These are phyloP conservation scores for Tubulanus polymorphus DNA, from an alignment of 2,888 invertebrate species.

Conservation along the genomic window DNA sequence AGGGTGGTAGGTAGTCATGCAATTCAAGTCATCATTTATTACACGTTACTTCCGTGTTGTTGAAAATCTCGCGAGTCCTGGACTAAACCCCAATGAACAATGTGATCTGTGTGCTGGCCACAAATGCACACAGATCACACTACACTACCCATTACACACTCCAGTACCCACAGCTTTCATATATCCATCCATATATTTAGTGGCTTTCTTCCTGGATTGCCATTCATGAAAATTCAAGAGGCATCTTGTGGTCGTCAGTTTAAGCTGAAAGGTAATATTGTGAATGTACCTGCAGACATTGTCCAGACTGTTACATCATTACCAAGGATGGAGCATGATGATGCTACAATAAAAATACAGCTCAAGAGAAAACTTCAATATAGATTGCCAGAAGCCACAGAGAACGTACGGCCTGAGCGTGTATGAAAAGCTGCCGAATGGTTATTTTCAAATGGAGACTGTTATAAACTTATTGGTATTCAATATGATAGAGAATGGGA, in stretches of 20 bases:
- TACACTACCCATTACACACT: too few species aligned
- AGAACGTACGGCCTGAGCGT: conserved; percentile 19
- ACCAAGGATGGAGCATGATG: conserved; percentile 7
- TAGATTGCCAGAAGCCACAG: conserved; percentile 17
- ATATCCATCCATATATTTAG: too few species aligned
- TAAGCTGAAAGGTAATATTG: conserved; percentile 10
- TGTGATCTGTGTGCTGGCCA: too few species aligned
- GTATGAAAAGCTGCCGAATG: conserved; percentile 12
- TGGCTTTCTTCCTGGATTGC: too few species aligned
- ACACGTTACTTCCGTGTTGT: too few species aligned
- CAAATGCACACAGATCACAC: too few species aligned
- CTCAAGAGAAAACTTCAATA: conserved; percentile 18
- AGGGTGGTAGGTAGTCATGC: too few species aligned
- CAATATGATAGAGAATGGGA: too few species aligned
- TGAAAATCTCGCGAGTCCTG: too few species aligned
- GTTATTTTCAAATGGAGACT: not conserved
- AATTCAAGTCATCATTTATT: too few species aligned
- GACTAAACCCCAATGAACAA: too few species aligned
- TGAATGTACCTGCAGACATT: conserved; percentile 11
- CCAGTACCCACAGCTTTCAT: too few species aligned
- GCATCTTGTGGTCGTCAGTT: conserved; percentile 8
- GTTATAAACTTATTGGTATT: not conserved
- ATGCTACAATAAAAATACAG: conserved; percentile 16
- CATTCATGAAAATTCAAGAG: conserved; percentile 10
- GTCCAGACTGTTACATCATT: not conserved